These are phyloP conservation scores for Lasioglossum leucozonium DNA, from an alignment of 2,888 invertebrate genomes.

Conservation along the genomic window DNA sequence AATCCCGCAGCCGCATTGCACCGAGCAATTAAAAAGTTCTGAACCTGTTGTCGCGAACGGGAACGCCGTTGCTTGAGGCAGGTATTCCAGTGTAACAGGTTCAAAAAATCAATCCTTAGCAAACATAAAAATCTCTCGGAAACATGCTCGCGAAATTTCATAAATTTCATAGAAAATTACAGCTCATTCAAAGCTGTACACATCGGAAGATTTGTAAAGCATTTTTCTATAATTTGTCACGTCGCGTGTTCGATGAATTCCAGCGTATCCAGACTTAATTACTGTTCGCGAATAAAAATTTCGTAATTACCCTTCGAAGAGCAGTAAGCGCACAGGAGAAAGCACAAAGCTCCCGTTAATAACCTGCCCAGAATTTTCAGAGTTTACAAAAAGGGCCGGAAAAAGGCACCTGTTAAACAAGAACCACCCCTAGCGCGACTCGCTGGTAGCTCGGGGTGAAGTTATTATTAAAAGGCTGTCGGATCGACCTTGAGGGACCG, in stretches of 20 bases:
- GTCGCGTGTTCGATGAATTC: too few relatives aligned
- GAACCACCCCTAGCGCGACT: neutral
- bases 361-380: neutral
- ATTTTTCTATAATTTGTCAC: too few relatives aligned
- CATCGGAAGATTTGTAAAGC: too few relatives aligned
- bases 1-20: neutral
- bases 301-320: neutral
- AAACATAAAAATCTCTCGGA: neutral
- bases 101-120: neutral
- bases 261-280: neutral
- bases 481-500: slow-evolving; percentile 49
- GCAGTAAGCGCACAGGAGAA: neutral
- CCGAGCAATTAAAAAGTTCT: slow-evolving; percentile 24
- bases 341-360: neutral
- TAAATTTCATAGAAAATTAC: too few relatives aligned
- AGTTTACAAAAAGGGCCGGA: neutral
- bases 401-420: neutral
- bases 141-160: neutral
- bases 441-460: neutral
- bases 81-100: neutral
- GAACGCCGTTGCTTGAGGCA: neutral
- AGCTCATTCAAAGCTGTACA: too few relatives aligned
- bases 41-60: neutral
- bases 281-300: neutral
- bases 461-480: slow-evolving; percentile 42